phyloP scores from a whole-genome alignment of 37 sponge, comb jelly and placozoan genomes.

The Beroe ovata region DNA sequence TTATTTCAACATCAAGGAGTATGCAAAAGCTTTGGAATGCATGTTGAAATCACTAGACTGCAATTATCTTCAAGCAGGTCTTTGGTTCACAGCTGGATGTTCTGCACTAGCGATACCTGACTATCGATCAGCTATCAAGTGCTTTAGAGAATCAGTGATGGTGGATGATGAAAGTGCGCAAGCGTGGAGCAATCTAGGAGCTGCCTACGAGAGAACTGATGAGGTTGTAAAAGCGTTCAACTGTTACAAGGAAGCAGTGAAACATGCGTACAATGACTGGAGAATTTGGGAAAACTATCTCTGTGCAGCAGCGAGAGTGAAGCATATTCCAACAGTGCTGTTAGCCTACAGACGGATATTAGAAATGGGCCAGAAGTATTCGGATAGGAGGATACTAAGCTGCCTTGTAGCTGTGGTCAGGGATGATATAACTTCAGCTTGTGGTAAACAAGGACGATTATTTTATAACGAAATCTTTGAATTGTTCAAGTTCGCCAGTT shows the following conservation, averaged over 20 bases:
- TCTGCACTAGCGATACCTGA: conserved; percentile 76
- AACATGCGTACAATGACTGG: conserved; percentile 83
- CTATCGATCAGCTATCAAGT: conserved; percentile 71
- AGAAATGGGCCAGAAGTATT: neutral
- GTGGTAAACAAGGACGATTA: neutral
- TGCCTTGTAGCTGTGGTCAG: conserved; percentile 32
- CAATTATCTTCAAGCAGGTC: conserved; percentile 70
- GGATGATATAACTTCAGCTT: conserved; percentile 12
- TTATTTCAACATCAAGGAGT: conserved; percentile 74
- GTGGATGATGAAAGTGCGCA: conserved; percentile 77
- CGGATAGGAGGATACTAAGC: neutral
- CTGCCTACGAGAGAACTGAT: conserved; percentile 73
- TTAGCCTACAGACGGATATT: conserved; percentile 6
- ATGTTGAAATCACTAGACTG: conserved; percentile 59
- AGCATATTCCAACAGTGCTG: conserved; percentile 1
- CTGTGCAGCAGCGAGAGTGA: conserved; percentile 18
- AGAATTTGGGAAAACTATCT: conserved; percentile 94
- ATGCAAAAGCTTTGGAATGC: neutral
- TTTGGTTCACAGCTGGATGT: conserved; percentile 93
- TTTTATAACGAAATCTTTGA: conserved; percentile 5
- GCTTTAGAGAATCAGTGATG: conserved; percentile 75
- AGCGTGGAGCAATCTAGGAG: conserved; percentile 90
- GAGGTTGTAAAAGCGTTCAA: conserved; percentile 77
- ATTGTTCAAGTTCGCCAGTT: conserved; percentile 56
- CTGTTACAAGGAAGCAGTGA: conserved; percentile 77